Evolutionary conservation across 2,888 invertebrate genomes (phyloP).

Genomic region (Caenorhabditis zanzibari): DNA sequence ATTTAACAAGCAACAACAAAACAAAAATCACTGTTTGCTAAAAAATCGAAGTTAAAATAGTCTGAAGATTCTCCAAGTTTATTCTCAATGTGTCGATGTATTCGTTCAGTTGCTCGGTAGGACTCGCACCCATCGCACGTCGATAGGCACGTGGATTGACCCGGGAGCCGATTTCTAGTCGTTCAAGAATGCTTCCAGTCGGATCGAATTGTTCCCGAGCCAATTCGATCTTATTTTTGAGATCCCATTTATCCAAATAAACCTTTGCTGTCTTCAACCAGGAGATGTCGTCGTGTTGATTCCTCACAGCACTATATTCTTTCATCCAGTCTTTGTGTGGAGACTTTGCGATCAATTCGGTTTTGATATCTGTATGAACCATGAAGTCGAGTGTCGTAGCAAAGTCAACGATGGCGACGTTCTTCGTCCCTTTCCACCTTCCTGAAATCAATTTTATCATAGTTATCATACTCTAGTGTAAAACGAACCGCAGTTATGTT

Average conservation of each 20-base stretch:
- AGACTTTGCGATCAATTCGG: slow-evolving; percentile 22
- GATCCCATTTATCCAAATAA: slow-evolving; percentile 50
- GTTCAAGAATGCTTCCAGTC: not conserved
- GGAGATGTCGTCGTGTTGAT: slow-evolving; percentile 42
- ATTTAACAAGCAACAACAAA: too few relatives aligned
- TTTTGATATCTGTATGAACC: slow-evolving; percentile 34
- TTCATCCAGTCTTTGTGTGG: slow-evolving; percentile 22
- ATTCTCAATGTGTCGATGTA: slow-evolving; percentile 33
- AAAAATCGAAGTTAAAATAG: slow-evolving; percentile 43
- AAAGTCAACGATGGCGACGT: slow-evolving; percentile 53
- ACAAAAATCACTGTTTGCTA: not conserved
- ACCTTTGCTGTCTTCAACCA: slow-evolving; percentile 50
- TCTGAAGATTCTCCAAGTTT: slow-evolving; percentile 9
- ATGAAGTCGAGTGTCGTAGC: slow-evolving; percentile 29
- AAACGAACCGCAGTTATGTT: slow-evolving; percentile 53
- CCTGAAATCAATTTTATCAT: slow-evolving; percentile 8
- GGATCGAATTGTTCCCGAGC: slow-evolving; percentile 47
- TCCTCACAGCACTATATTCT: slow-evolving; percentile 11
- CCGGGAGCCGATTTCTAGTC: slow-evolving; percentile 37
- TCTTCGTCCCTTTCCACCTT: slow-evolving; percentile 48
- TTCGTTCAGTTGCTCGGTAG: slow-evolving; percentile 39
- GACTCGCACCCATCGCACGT: slow-evolving; percentile 27
- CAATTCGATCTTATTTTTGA: slow-evolving; percentile 39
- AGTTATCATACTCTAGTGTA: not conserved
- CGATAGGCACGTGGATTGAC: too few relatives aligned